Evolutionary conservation across 2,797 vertebrate species (phyloP).

Genomic region (Pyrocephalus nanus): DNA sequence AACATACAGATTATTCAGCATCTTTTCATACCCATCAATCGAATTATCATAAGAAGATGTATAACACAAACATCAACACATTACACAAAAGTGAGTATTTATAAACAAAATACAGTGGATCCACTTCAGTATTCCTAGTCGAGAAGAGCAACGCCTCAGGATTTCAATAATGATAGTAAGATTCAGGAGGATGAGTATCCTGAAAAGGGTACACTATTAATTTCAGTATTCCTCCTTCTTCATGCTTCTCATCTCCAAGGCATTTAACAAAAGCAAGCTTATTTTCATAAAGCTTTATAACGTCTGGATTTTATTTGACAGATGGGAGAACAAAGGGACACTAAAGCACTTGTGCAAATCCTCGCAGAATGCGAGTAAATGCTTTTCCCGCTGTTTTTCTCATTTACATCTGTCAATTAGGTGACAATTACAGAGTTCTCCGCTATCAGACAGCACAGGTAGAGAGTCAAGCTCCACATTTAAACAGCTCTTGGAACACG

Average conservation of each 20-base stretch:
- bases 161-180: fast-evolving
- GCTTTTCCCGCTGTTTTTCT: background rate
- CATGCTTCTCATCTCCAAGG: background rate
- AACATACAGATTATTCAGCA: background rate
- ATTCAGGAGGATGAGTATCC: background rate
- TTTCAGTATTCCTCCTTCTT: background rate
- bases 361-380: background rate
- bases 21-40: background rate
- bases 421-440: background rate
- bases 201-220: background rate
- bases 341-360: background rate
- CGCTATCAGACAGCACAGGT: background rate
- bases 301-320: background rate
- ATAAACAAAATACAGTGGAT: background rate
- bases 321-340: background rate
- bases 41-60: background rate
- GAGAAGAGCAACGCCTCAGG: background rate
- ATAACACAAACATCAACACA: background rate
- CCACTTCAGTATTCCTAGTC: background rate
- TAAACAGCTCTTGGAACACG: background rate
- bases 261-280: background rate
- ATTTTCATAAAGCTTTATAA: background rate
- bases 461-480: background rate
- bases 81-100: background rate
- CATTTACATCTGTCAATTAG: background rate